Conservation (phyloP, 1,140 invertebrate genomes). For the Drosophila albomicans region DNA sequence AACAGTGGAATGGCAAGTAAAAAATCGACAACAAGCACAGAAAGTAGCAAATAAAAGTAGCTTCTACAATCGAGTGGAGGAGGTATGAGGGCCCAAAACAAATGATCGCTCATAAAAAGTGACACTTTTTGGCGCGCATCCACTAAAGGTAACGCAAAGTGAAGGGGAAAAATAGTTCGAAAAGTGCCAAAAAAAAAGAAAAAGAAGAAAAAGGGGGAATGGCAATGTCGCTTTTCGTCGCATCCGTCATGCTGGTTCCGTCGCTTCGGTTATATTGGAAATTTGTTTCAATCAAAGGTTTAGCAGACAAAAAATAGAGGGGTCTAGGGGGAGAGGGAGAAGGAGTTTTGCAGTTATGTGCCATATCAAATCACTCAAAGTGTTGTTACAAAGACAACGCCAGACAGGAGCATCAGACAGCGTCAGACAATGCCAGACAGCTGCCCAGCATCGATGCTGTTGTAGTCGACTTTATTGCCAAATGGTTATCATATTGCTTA, state of each 20-base stretch:
- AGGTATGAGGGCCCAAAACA: conserved; percentile 45
- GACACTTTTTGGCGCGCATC: conserved; percentile 70
- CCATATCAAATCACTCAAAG: conserved; percentile 80
- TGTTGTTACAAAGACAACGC: conserved; percentile 66
- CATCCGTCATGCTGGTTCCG: conserved; percentile 70
- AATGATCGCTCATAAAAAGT: conserved; percentile 82
- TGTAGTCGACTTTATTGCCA: conserved; percentile 74
- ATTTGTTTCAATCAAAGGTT: conserved; percentile 76
- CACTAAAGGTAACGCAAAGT: conserved; percentile 36
- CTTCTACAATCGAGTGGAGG: conserved; percentile 13
- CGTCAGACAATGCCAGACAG: conserved; percentile 22
- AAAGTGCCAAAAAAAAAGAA: background rate
- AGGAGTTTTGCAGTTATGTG: conserved; percentile 48
- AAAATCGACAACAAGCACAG: conserved; percentile 57
- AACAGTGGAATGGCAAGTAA: conserved; percentile 25
- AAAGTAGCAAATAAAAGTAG: conserved; percentile 60
- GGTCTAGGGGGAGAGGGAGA: background rate
- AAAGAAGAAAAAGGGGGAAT: background rate
- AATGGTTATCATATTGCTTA: conserved; percentile 84
- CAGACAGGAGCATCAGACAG: conserved; percentile 45
- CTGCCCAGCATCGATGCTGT: conserved; percentile 9
- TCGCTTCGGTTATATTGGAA: conserved; percentile 67
- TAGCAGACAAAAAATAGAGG: conserved; percentile 21
- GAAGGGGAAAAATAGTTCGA: background rate
- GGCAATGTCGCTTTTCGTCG: conserved; percentile 54